Conservation (phyloP, 2,113 vertebrate genomes). For the Thermophis baileyi region DNA sequence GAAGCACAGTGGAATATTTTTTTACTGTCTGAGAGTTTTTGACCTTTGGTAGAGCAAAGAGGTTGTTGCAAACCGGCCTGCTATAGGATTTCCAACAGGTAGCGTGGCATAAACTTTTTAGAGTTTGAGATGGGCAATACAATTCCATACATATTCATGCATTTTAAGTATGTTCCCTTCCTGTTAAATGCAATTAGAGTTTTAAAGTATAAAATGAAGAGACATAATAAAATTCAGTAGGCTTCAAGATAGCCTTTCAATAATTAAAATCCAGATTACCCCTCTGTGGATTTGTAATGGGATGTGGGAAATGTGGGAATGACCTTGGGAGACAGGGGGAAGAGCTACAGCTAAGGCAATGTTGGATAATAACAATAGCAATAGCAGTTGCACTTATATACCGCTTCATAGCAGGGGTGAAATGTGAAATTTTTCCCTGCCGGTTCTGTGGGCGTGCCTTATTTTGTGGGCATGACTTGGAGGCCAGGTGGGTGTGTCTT, state of each 20-base stretch:
- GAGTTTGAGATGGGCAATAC: conserved; percentile 68
- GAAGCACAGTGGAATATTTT: conserved; percentile 72
- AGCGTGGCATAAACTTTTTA: conserved; percentile 62
- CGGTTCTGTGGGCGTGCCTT: no score
- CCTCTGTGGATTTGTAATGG: conserved; percentile 6
- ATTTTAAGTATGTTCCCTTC: conserved; percentile 13
- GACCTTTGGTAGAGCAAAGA: conserved; percentile 63
- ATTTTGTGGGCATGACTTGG: no score
- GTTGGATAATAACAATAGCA: not conserved
- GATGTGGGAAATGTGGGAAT: not conserved
- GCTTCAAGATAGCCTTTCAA: conserved; percentile 58
- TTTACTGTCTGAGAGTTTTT: conserved; percentile 72
- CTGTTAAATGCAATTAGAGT: conserved; percentile 48
- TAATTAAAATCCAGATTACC: conserved; percentile 63
- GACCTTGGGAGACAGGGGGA: not conserved
- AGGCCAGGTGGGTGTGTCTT: no score
- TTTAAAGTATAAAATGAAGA: conserved; percentile 41
- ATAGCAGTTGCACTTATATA: not conserved
- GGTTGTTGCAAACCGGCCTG: conserved; percentile 71
- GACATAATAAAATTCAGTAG: conserved; percentile 43
- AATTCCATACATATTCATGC: conserved; percentile 8
- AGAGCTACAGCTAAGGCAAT: not conserved
- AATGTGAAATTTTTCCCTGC: no score
- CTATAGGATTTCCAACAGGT: conserved; percentile 67
- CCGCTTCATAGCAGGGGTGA: not conserved